Conservation (phyloP, 2,113 vertebrate genomes). For the Corvus hawaiiensis region DNA sequence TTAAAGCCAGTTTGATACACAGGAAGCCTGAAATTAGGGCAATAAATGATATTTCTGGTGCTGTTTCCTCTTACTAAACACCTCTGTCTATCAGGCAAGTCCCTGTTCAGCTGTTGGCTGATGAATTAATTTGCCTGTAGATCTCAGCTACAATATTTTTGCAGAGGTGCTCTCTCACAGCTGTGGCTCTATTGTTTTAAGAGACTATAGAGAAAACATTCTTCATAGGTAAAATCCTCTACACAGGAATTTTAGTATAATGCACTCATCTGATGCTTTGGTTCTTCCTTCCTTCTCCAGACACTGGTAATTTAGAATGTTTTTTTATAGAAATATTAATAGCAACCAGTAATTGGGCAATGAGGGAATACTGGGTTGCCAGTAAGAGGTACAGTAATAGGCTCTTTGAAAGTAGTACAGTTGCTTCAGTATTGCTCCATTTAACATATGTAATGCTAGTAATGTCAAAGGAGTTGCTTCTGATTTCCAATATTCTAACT, state of each 20-base stretch:
- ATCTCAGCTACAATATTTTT: neutral
- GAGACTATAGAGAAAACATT: neutral
- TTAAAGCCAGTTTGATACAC: conserved; percentile 10
- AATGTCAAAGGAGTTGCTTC: neutral
- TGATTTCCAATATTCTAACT: neutral
- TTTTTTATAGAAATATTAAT: neutral
- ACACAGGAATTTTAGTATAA: neutral
- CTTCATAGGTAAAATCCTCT: neutral
- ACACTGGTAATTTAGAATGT: neutral
- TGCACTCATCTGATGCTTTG: neutral
- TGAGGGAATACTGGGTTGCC: neutral
- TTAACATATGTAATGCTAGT: neutral
- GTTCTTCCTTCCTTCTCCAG: neutral
- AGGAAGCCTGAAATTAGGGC: conserved; percentile 53
- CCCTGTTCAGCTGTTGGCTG: conserved; percentile 32
- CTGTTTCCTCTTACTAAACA: conserved; percentile 42
- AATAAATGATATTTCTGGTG: conserved; percentile 24
- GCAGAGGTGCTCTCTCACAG: neutral
- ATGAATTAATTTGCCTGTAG: conserved; percentile 20
- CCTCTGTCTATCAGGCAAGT: conserved; percentile 1
- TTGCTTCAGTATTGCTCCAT: neutral
- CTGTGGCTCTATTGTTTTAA: neutral
- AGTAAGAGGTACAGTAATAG: neutral
- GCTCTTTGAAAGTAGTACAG: neutral
- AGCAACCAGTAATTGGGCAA: neutral